These are phyloP conservation scores for Cephus runcator DNA, from an alignment of 2,888 invertebrate genomes.

Conservation along the genomic window DNA sequence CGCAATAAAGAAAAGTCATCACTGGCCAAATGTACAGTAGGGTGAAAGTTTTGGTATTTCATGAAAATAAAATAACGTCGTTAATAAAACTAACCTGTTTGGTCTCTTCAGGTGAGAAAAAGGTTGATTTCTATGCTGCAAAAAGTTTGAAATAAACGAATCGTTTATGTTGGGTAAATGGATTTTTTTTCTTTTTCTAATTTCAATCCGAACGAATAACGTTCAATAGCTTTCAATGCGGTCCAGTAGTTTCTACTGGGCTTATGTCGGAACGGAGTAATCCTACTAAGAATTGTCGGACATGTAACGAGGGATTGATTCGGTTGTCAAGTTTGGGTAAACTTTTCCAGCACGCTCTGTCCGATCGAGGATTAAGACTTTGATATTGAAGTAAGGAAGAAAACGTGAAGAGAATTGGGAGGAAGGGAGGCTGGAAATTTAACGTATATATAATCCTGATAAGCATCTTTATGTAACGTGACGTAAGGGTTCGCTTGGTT, in stretches of 20 bases:
- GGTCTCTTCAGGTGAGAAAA: neutral
- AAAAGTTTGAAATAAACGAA: neutral
- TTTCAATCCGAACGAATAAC: too few species aligned
- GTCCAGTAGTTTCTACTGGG: neutral
- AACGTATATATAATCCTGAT: neutral
- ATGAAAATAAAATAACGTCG: too few species aligned
- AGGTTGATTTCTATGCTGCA: neutral
- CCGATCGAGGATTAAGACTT: neutral
- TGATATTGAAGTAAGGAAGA: neutral
- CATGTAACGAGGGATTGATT: neutral
- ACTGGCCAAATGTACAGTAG: neutral
- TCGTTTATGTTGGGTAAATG: neutral
- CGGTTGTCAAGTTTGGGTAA: neutral
- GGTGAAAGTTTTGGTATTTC: neutral
- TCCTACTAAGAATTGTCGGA: neutral
- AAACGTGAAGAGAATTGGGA: neutral
- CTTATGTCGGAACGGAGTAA: neutral
- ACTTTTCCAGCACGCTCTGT: neutral
- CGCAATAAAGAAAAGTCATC: neutral
- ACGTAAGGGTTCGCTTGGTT: neutral
- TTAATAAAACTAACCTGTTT: neutral
- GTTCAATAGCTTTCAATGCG: too few species aligned
- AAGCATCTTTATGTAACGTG: neutral
- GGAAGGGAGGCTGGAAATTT: neutral
- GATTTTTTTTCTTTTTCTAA: neutral